Conservation (phyloP, 2,888 invertebrate species). For the Heliconius erato region DNA sequence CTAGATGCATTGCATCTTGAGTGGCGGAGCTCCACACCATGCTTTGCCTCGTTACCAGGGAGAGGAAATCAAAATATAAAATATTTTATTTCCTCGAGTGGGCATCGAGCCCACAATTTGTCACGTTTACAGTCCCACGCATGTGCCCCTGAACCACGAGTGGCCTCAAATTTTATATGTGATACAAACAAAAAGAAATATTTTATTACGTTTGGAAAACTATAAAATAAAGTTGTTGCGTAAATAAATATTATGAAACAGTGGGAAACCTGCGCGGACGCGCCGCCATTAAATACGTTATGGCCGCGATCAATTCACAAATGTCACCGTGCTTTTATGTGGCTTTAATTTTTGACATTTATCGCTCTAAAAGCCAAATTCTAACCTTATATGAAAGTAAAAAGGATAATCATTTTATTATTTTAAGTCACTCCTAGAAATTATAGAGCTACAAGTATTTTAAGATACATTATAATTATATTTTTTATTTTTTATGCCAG, state of each 20-base stretch:
- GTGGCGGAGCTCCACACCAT: too few relatives aligned
- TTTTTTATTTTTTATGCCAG: not conserved
- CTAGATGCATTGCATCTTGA: too few relatives aligned
- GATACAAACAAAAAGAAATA: conserved; percentile 31
- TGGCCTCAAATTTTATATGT: not conserved
- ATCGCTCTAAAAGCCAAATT: conserved; percentile 57
- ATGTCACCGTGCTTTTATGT: conserved; percentile 75
- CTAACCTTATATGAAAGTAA: conserved; percentile 48
- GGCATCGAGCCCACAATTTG: too few relatives aligned
- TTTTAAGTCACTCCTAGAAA: conserved; percentile 11
- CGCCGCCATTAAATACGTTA: conserved; percentile 79
- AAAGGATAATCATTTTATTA: conserved; percentile 38
- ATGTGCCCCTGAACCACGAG: too few relatives aligned
- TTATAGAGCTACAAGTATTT: conserved; percentile 2
- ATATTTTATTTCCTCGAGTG: too few relatives aligned
- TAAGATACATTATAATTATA: not conserved
- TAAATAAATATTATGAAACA: conserved; percentile 72
- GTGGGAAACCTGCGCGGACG: conserved; percentile 68
- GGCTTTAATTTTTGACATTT: conserved; percentile 79
- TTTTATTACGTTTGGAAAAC: conserved; percentile 75
- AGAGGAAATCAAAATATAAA: too few relatives aligned
- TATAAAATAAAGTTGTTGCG: conserved; percentile 78
- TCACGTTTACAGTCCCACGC: too few relatives aligned
- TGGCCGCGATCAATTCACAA: conserved; percentile 74
- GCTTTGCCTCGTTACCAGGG: too few relatives aligned